Base-by-base conservation (phyloP, 2,888 invertebrate species). In the Resseliella maxima region DNA sequence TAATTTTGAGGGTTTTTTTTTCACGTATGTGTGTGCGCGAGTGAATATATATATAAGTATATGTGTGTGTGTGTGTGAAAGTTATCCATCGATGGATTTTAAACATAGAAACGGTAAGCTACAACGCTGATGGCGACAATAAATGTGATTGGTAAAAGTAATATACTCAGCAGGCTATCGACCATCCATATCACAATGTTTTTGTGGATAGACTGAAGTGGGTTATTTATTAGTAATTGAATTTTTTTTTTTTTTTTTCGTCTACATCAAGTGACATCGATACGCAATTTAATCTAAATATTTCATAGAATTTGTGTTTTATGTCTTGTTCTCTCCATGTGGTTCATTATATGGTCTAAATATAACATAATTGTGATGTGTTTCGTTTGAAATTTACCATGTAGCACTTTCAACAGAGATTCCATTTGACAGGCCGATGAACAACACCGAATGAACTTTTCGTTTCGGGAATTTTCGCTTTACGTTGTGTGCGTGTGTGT, bases 201-300 rank as follows among this genome's bases (percentile, higher is more conserved):
- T 5, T 64, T 81, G 83, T 38, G 38, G 83, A 83, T 38, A 38
- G 38, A 83, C 83, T 83, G 24, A 83, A 83, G 38, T 83, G 83
- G 83, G n/a, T 38, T 36, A 83, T 83, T 72, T 72, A 83, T 83
- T 38, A 83, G 83, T 83, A 83, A 83, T 83, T 83, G 83, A 83
- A 83, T 83, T 83, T 38, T 38, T n/a, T 72, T 35, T 72, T 35
- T 54, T n/a, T 54, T 54, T n/a, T 64, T 5, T 64, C 27, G 83
- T 38, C 83, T 83, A n/a, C 31, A 0, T 38, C 38, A 38, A 83
- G 83, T 38, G 83, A 83, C 83, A 83, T 83, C 83, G 83, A 83
- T 83, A 83, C 36, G 38, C 83, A 83, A 83, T 83, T 83, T 83
- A 83, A 83, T 83, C 83, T 83, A 83, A 83, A 83, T 83, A 38